Evolutionary conservation across 2,888 invertebrate genomes (phyloP).

Genomic region (Tolmerus cingulatus): DNA sequence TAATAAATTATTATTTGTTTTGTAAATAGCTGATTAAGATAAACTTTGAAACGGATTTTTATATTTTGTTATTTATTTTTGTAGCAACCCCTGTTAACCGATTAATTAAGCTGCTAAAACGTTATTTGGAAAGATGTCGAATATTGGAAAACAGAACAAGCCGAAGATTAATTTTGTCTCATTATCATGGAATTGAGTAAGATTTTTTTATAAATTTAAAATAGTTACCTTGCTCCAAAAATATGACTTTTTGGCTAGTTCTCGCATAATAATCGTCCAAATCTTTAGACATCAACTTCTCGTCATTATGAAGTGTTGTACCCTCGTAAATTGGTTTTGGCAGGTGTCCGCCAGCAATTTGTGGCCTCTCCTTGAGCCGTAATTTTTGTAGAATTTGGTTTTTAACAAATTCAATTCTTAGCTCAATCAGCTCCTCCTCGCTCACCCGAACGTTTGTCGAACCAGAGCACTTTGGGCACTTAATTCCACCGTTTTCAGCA

Average conservation of each 20-base stretch:
- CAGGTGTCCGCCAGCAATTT: conserved; percentile 67
- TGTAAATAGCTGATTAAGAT: background rate
- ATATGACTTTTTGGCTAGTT: conserved; percentile 84
- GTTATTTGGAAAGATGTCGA: background rate
- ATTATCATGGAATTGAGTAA: too few species aligned
- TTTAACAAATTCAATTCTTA: conserved; percentile 82
- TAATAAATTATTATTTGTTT: background rate
- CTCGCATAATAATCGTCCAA: conserved; percentile 83
- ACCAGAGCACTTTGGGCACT: conserved; percentile 58
- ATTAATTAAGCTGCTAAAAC: background rate
- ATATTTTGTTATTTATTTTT: background rate
- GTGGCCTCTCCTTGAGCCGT: conserved; percentile 77
- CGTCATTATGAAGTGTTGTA: conserved; percentile 66
- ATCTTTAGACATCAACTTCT: conserved; percentile 59
- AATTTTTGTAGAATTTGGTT: conserved; percentile 84
- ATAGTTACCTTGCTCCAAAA: conserved; percentile 77
- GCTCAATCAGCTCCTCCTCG: conserved; percentile 71
- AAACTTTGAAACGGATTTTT: background rate
- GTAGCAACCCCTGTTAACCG: background rate
- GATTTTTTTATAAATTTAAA: background rate
- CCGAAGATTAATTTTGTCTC: background rate
- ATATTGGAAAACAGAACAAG: background rate
- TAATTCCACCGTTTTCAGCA: conserved; percentile 29
- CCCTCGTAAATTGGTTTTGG: conserved; percentile 81
- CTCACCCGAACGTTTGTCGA: conserved; percentile 55